phyloP scores from a whole-genome alignment of 2,888 invertebrate species.

The Carabus problematicus region DNA sequence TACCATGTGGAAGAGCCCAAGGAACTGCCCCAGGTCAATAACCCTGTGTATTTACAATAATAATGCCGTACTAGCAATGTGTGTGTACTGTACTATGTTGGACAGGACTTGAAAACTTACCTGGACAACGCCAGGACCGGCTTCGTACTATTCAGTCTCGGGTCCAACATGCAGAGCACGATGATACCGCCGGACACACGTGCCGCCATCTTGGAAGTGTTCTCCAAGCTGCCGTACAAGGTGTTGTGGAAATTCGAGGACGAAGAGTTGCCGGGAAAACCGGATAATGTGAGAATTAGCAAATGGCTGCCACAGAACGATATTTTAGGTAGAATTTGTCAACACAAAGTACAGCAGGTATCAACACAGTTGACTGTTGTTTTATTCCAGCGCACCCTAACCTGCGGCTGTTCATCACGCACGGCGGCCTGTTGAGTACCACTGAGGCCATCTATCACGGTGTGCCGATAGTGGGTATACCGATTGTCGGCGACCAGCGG shows the following conservation, averaged over 20 bases:
- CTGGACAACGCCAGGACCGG: constrained; percentile 48
- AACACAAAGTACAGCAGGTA: not conserved
- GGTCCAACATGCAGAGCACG: constrained; percentile 48
- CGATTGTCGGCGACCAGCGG: constrained; percentile 60
- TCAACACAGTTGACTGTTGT: not conserved
- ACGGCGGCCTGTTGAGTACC: too few species aligned
- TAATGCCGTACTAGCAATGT: not conserved
- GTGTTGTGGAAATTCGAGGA: too few species aligned
- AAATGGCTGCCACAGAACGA: too few species aligned
- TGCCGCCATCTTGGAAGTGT: constrained; percentile 46
- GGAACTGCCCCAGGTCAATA: constrained; percentile 17
- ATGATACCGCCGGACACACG: constrained; percentile 46
- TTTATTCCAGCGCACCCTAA: constrained; percentile 6
- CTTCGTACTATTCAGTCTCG: constrained; percentile 51
- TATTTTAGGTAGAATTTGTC: too few species aligned
- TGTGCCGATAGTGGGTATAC: constrained; percentile 61
- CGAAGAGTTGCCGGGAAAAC: too few species aligned
- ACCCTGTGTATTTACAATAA: too few species aligned
- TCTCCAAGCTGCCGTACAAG: too few species aligned
- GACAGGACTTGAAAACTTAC: constrained; percentile 18
- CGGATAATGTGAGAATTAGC: too few species aligned
- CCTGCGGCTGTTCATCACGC: too few species aligned
- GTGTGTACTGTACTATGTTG: not conserved
- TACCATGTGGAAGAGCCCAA: constrained; percentile 28
- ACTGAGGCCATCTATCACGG: constrained; percentile 61